These are phyloP conservation scores for Halesus radiatus DNA, from an alignment of 1,140 invertebrate species.

Conservation along the genomic window DNA sequence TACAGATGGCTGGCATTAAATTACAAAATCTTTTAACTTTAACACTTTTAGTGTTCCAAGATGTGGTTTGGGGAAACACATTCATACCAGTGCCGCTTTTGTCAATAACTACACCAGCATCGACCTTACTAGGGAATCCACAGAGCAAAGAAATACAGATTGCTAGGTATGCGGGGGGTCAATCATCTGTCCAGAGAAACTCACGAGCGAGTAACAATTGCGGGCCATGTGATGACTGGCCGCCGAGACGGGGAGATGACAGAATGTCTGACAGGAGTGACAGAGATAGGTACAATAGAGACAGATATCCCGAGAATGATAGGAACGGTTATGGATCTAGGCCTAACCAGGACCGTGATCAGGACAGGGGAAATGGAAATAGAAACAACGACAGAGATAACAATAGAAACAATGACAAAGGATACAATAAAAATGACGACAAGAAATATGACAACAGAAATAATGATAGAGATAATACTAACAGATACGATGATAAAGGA, in stretches of 20 bases:
- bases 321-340: constrained; percentile 42
- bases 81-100: constrained; percentile 53
- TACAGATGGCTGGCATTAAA: constrained; percentile 40
- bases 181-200: constrained; percentile 47
- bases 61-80: constrained; percentile 38
- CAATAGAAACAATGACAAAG: constrained; percentile 36
- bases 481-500: constrained; percentile 45
- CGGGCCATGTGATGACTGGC: constrained; percentile 51
- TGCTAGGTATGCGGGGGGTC: constrained; percentile 40
- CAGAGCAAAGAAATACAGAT: constrained; percentile 46
- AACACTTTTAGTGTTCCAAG: constrained; percentile 30
- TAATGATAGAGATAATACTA: constrained; percentile 43
- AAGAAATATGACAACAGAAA: constrained; percentile 34
- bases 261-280: constrained; percentile 48
- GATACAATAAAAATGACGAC: constrained; percentile 45
- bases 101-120: constrained; percentile 40
- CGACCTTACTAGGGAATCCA: constrained; percentile 44
- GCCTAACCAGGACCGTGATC: constrained; percentile 14
- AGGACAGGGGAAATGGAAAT: constrained; percentile 28
- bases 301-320: constrained; percentile 53
- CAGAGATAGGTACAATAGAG: constrained; percentile 45
- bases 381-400: constrained; percentile 33
- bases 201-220: constrained; percentile 52
- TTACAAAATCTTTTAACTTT: neutral
- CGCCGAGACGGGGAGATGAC: constrained; percentile 48